Percentiles rank a stretch among this genome's conserved stretches.
Evolutionary conservation across 2,888 invertebrate species (phyloP).

Genomic region (Sphaerophoria taeniata): DNA sequence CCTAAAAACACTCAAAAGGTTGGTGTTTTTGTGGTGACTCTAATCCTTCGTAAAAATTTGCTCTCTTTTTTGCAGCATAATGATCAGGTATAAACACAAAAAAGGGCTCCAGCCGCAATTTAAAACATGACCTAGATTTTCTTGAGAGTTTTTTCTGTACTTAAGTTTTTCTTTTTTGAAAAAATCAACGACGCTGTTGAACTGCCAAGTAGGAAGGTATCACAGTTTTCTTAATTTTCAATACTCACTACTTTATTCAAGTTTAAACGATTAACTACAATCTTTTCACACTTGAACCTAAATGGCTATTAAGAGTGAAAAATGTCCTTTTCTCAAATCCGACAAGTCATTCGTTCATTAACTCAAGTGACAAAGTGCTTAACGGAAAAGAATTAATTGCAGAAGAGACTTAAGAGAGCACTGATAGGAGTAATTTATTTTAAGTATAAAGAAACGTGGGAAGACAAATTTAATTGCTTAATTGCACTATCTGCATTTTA

Average conservation of each 20-base stretch:
- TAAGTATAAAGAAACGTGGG: background rate
- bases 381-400: slow-evolving; percentile 56
- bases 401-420: slow-evolving; percentile 17
- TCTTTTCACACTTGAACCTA: slow-evolving; percentile 2
- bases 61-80: background rate
- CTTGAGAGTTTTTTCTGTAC: background rate
- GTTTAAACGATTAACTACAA: slow-evolving; percentile 20
- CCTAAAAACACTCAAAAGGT: background rate
- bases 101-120: background rate
- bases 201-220: background rate
- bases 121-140: slow-evolving; percentile 26
- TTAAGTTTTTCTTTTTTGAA: background rate
- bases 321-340: slow-evolving; percentile 11
- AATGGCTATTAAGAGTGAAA: background rate
- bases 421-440: background rate
- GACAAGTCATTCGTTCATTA: slow-evolving; percentile 49
- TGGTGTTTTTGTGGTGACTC: slow-evolving; percentile 1
- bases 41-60: background rate
- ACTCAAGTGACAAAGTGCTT: slow-evolving; percentile 28
- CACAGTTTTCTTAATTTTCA: slow-evolving; percentile 45
- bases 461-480: slow-evolving; percentile 34
- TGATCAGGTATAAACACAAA: background rate
- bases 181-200: background rate
- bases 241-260: slow-evolving; percentile 31
- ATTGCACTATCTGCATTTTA: too few relatives aligned